A percentile compares a stretch with the other conserved stretches of the same genome.
Evolutionary conservation across 2,797 vertebrate genomes (phyloP).

Genomic region (Loris lydekkerianus): DNA sequence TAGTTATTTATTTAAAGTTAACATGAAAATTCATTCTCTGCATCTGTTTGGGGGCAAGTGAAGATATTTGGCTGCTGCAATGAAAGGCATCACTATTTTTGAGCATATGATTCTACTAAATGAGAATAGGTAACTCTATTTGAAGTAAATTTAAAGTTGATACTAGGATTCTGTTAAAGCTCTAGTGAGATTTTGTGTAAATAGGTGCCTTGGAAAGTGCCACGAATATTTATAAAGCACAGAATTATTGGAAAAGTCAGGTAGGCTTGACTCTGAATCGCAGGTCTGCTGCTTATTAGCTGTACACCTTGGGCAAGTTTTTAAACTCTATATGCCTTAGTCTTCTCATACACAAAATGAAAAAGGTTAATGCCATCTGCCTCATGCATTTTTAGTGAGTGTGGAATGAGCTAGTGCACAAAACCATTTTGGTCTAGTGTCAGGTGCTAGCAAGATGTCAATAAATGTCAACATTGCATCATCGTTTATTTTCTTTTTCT

Average conservation of each 20-base stretch:
- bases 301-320: background rate
- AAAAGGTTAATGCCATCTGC: background rate
- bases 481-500: background rate
- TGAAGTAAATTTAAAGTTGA: conserved; percentile 34
- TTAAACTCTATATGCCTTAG: background rate
- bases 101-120: conserved; percentile 11
- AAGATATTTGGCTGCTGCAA: conserved; percentile 33
- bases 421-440: background rate
- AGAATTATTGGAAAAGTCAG: background rate
- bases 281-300: background rate
- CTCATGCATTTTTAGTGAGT: background rate
- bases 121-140: conserved; percentile 28
- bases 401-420: background rate
- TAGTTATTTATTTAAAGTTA: conserved; percentile 31
- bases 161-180: background rate
- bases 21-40: background rate
- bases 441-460: conserved; percentile 3
- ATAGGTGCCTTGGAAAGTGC: background rate
- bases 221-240: background rate
- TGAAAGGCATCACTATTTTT: conserved; percentile 20
- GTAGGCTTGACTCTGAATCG: background rate
- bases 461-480: background rate
- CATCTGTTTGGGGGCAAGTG: background rate
- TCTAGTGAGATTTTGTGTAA: background rate
- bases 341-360: background rate